These are phyloP conservation scores for Hesperia comma DNA, from an alignment of 2,888 invertebrate species.

Conservation along the genomic window DNA sequence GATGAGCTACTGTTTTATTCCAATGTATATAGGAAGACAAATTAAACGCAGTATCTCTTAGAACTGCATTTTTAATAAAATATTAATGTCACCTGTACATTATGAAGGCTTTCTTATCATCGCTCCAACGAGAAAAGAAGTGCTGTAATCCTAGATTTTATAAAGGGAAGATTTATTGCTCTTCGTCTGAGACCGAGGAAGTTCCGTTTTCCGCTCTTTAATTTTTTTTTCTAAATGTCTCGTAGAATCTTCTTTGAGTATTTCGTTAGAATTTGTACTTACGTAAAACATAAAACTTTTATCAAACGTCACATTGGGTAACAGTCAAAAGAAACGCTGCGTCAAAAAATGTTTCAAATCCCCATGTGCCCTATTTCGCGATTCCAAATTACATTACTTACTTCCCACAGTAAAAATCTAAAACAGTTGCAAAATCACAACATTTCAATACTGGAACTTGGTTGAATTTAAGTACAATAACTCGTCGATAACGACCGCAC, in stretches of 20 bases:
- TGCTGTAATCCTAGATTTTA: conserved; percentile 39
- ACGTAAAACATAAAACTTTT: neutral
- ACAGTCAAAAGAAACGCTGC: too few species aligned
- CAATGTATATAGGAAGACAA: too few species aligned
- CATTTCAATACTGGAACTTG: too few species aligned
- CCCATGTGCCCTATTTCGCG: too few species aligned
- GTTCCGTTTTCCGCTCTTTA: conserved; percentile 19
- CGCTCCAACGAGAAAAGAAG: conserved; percentile 32
- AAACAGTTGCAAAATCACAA: neutral
- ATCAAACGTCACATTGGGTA: too few species aligned
- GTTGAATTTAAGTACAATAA: conserved; percentile 8
- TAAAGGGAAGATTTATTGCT: conserved; percentile 30
- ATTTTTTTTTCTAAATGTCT: conserved; percentile 11
- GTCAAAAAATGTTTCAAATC: too few species aligned
- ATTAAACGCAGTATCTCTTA: neutral
- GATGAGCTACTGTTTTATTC: too few species aligned
- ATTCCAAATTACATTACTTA: too few species aligned
- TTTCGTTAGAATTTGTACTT: neutral
- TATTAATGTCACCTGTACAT: conserved; percentile 10
- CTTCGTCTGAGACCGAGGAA: conserved; percentile 17
- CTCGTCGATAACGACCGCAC: conserved; percentile 38
- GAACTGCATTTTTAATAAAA: neutral
- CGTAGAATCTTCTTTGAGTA: neutral
- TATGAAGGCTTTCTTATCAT: conserved; percentile 24
- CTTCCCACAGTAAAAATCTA: too few species aligned